phyloP scores from a whole-genome alignment of 2,113 vertebrate species.

The Malurus melanocephalus region DNA sequence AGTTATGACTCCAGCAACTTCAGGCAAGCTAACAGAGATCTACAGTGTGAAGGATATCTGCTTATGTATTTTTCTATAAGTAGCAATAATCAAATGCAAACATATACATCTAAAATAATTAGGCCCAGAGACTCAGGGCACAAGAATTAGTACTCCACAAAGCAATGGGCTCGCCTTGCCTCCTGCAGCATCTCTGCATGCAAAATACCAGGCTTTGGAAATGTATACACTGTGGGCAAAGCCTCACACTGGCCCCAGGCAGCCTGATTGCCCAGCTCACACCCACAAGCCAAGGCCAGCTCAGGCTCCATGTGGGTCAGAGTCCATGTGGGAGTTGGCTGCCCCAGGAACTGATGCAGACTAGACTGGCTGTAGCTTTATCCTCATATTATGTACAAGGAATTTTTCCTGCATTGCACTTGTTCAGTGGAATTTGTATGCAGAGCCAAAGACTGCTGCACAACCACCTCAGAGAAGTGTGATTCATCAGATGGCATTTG shows the following conservation, averaged over 20 bases:
- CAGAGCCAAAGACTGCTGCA: background rate
- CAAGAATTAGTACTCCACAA: accelerated
- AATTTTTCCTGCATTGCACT: background rate
- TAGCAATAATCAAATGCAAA: background rate
- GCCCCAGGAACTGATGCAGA: background rate
- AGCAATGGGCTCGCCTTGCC: background rate
- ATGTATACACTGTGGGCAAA: accelerated
- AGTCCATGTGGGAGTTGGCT: background rate
- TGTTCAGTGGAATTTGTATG: background rate
- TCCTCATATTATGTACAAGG: background rate
- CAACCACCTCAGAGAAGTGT: background rate
- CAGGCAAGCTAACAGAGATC: background rate
- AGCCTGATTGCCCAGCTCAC: background rate
- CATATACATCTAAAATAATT: background rate
- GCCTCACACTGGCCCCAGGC: background rate
- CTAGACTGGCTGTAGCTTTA: background rate
- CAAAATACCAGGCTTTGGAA: background rate
- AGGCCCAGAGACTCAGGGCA: background rate
- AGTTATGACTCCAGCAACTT: background rate
- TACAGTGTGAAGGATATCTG: background rate
- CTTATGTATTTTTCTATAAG: background rate
- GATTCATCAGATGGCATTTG: slow-evolving; percentile 15
- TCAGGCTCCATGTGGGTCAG: background rate
- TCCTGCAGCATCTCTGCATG: background rate
- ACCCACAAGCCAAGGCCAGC: background rate